These are phyloP conservation scores for Heliconius nattereri DNA, from an alignment of 1,140 invertebrate genomes.

Conservation along the genomic window DNA sequence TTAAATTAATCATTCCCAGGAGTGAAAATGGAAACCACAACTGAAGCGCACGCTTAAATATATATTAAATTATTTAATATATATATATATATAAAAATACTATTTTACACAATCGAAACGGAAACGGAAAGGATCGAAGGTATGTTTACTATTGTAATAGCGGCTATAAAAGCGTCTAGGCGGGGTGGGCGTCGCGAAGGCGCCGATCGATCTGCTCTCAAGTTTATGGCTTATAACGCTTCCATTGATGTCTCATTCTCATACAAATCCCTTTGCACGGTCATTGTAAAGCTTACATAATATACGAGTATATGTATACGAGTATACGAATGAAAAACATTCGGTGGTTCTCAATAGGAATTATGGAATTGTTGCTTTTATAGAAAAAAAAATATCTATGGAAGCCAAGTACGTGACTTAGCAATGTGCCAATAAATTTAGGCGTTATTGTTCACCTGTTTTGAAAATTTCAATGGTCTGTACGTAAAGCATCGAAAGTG, in stretches of 20 bases:
- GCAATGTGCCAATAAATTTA: neutral
- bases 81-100: neutral
- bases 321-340: no score
- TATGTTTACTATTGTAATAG: slow-evolving; percentile 24
- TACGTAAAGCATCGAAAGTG: no score
- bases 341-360: neutral
- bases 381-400: no score
- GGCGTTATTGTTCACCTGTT: neutral
- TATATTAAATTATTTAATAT: no score
- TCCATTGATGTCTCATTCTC: slow-evolving; percentile 49
- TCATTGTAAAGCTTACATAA: neutral
- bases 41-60: no score
- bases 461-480: neutral
- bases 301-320: no score
- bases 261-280: neutral
- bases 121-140: slow-evolving; percentile 22
- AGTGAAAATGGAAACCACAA: no score
- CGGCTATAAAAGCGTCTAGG: slow-evolving; percentile 25
- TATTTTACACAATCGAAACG: slow-evolving; percentile 15
- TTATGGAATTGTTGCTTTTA: neutral
- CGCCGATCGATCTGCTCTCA: slow-evolving; percentile 66
- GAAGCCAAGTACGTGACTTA: neutral
- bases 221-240: slow-evolving; percentile 62
- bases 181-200: slow-evolving; percentile 54
- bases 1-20: no score